A percentile compares a stretch with the other conserved stretches of the same genome.
Evolutionary conservation across 2,888 invertebrate species (phyloP).

Genomic region (Parnassius orleans): DNA sequence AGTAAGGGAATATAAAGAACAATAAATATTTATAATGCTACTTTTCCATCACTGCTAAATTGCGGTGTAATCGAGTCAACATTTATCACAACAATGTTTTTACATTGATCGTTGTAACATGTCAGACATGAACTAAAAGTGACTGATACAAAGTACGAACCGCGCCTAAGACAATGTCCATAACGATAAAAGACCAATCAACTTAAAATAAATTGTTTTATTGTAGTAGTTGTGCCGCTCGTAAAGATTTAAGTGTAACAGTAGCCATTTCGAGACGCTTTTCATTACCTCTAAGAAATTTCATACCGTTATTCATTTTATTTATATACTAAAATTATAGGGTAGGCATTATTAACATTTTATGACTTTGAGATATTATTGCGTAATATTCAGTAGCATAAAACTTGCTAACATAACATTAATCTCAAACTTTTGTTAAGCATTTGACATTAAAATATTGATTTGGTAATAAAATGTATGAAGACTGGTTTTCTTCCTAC

Average conservation of each 20-base stretch:
- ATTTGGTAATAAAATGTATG: too few relatives aligned
- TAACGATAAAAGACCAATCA: conserved; percentile 65
- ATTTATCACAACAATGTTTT: conserved; percentile 68
- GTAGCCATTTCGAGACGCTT: conserved; percentile 18
- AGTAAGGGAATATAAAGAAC: conserved; percentile 47
- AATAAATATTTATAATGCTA: conserved; percentile 76
- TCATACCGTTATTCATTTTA: conserved; percentile 31
- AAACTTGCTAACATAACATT: not conserved
- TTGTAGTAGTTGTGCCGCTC: conserved; percentile 51
- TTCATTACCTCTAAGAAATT: conserved; percentile 25
- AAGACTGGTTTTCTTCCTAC: too few relatives aligned
- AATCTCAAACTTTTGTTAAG: too few relatives aligned
- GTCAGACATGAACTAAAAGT: conserved; percentile 32
- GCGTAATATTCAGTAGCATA: conserved; percentile 1
- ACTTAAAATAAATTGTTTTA: conserved; percentile 67
- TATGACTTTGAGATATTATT: conserved; percentile 2
- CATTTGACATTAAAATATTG: too few relatives aligned
- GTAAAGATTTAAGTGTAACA: conserved; percentile 47
- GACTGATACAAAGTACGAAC: conserved; percentile 52
- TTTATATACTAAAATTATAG: conserved; percentile 48
- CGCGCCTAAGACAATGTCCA: conserved; percentile 53
- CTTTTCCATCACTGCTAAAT: conserved; percentile 67
- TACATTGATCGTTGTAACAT: conserved; percentile 46
- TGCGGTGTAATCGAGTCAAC: conserved; percentile 70
- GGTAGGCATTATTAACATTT: conserved; percentile 14